A percentile compares a stretch with the other conserved stretches of the same genome.
phyloP scores from a whole-genome alignment of 1,140 invertebrate species.

The Theocolax elegans region DNA sequence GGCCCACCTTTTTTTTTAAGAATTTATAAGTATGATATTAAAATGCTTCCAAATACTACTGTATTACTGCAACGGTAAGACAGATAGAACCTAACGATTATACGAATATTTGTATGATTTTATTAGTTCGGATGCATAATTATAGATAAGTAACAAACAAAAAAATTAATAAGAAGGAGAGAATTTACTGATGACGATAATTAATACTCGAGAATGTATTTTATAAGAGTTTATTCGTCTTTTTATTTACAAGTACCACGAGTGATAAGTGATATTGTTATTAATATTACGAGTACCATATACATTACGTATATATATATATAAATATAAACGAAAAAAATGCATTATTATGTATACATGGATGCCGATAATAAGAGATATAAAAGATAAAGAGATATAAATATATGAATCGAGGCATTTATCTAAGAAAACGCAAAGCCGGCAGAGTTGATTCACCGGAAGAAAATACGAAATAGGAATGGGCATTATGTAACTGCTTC shows the following conservation, averaged over 20 bases:
- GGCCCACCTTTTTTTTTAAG: slow-evolving; percentile 44
- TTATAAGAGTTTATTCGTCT: slow-evolving; percentile 68
- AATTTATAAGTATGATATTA: slow-evolving; percentile 57
- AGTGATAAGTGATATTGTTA: slow-evolving; percentile 69
- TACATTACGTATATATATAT: slow-evolving; percentile 44
- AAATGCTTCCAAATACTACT: slow-evolving; percentile 66
- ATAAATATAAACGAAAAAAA: slow-evolving; percentile 37
- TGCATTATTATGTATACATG: slow-evolving; percentile 35
- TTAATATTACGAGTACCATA: slow-evolving; percentile 55
- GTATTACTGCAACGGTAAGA: slow-evolving; percentile 56
- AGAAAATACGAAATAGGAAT: slow-evolving; percentile 1
- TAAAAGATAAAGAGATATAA: slow-evolving; percentile 10
- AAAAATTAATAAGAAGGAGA: slow-evolving; percentile 47
- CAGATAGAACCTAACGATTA: slow-evolving; percentile 37
- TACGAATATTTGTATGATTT: slow-evolving; percentile 62
- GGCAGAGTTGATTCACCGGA: slow-evolving; percentile 32
- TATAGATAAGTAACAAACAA: slow-evolving; percentile 47
- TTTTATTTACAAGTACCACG: slow-evolving; percentile 66
- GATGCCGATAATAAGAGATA: slow-evolving; percentile 14
- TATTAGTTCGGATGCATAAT: slow-evolving; percentile 56
- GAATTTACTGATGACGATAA: slow-evolving; percentile 59
- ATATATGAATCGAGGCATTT: slow-evolving; percentile 26
- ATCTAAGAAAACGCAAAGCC: slow-evolving; percentile 1
- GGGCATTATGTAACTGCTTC: slow-evolving; percentile 19
- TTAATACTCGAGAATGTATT: slow-evolving; percentile 69